Evolutionary conservation across 2,888 invertebrate species (phyloP).

Genomic region (Stomorhina lunata): DNA sequence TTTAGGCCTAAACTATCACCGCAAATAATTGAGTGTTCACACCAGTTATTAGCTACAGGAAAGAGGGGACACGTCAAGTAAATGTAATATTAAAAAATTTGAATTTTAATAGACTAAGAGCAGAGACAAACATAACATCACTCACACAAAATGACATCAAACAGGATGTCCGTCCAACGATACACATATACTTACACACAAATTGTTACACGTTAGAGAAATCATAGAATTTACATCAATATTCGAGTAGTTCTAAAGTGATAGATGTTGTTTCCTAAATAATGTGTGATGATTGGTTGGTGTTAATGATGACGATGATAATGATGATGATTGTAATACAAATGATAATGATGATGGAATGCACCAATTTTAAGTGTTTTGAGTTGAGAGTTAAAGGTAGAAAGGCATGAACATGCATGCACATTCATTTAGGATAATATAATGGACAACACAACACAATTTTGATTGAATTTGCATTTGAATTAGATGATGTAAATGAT

Average conservation of each 20-base stretch:
- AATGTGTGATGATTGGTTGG: constrained; percentile 62
- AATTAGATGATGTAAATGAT: constrained; percentile 62
- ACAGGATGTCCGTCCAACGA: constrained; percentile 46
- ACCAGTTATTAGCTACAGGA: neutral
- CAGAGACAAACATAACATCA: no score
- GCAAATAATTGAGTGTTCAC: constrained; percentile 57
- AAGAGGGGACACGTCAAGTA: neutral
- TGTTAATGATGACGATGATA: constrained; percentile 47
- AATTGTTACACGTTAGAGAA: neutral
- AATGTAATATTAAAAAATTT: constrained; percentile 61
- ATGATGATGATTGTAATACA: neutral
- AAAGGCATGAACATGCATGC: constrained; percentile 51
- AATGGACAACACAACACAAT: no score
- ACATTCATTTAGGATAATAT: no score
- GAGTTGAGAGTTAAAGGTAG: constrained; percentile 38
- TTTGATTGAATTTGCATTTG: constrained; percentile 67
- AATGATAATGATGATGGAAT: neutral
- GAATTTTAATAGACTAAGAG: constrained; percentile 46
- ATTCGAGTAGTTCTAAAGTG: constrained; percentile 55
- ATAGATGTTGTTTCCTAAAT: no score
- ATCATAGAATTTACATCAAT: constrained; percentile 58
- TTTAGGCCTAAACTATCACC: constrained; percentile 56
- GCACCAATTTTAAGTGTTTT: constrained; percentile 43
- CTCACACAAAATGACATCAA: neutral
- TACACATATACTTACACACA: neutral